Evolutionary conservation across 2,888 invertebrate genomes (phyloP), one percentile per base, ranked within the genome.

Genomic region (Chrysomela aeneicollis): DNA sequence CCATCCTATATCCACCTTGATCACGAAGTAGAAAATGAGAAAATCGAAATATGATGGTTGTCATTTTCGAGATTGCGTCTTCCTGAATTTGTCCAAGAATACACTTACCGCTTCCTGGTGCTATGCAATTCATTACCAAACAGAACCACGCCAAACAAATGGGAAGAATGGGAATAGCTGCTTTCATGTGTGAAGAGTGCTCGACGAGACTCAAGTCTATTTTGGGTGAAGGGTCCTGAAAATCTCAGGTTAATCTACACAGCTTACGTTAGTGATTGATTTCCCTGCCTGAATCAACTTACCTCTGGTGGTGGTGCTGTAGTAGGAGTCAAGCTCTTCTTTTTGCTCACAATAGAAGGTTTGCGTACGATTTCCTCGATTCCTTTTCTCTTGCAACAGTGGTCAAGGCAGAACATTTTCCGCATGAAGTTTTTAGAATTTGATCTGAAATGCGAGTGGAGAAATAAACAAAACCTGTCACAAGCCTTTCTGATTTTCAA

Each of bases 91-190:
- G 26, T 26, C n/a, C n/a, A n/a, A n/a, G n/a, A 3, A 30, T 52
- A 1, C 54, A 77, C 83, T 81, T 82, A 92, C 94, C 94, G 74
- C 89, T 83, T 63, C 94, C 94, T 0, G 94, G 94, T 55, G 92
- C 80, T 67, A 93, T 78, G 67, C 92, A 86, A 81, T 95, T 95
- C 83, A 93, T 90, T 21, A 95, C 80, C 59, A 95, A 88, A 79
- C 96, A 97, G 79, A 94, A 87, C 88, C 93, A 92, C 6, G 97
- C 97, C 58, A 96, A 85, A 57, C 89, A 90, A 8, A 93, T 84
- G 0, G 97, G 97, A 78, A 98, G 86, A 68, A 95, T 92, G 0
- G 98, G 97, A 71, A 98, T 94, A 30, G 96, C 96, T 21, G 92
- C 94, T 73, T 93, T 91, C 89, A 97, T 96, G 78, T 92, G 87